phyloP scores from a whole-genome alignment of 2,888 invertebrate genomes.

The Invenusta paracnida region DNA sequence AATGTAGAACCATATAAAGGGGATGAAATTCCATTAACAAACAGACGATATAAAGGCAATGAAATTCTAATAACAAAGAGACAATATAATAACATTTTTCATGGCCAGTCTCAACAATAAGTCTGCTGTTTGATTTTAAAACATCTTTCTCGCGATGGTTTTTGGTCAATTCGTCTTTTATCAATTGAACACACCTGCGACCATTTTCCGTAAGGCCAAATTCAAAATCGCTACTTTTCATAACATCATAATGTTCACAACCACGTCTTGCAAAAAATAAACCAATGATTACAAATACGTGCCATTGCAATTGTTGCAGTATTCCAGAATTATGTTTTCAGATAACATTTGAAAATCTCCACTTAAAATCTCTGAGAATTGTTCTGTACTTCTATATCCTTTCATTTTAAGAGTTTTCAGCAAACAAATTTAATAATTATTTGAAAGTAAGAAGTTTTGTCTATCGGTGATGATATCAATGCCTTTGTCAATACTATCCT shows the following conservation, averaged over 20 bases:
- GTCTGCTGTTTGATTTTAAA: slow-evolving; percentile 14
- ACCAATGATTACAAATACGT: slow-evolving; percentile 18
- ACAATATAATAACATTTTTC: too few relatives aligned
- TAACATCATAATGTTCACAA: slow-evolving; percentile 25
- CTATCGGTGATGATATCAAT: not conserved
- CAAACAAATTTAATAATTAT: too few relatives aligned
- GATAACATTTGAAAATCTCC: slow-evolving; percentile 24
- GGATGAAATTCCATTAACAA: too few relatives aligned
- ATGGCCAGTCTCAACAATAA: slow-evolving; percentile 26
- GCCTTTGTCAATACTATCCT: not conserved
- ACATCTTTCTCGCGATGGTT: slow-evolving; percentile 5
- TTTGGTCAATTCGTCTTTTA: slow-evolving; percentile 28
- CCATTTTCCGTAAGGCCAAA: too few relatives aligned
- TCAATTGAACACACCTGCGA: too few relatives aligned
- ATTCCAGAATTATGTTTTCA: not conserved
- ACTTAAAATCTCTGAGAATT: slow-evolving; percentile 7
- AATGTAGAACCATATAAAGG: too few relatives aligned
- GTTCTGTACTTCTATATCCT: not conserved
- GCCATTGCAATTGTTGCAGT: slow-evolving; percentile 24
- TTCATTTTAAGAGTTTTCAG: too few relatives aligned
- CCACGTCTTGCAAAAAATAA: slow-evolving; percentile 31
- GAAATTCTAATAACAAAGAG: too few relatives aligned
- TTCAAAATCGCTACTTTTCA: slow-evolving; percentile 17
- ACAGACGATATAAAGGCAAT: too few relatives aligned
- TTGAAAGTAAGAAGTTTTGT: too few relatives aligned